Base-by-base conservation (phyloP, 2,888 invertebrate genomes). In the Agapostemon virescens region DNA sequence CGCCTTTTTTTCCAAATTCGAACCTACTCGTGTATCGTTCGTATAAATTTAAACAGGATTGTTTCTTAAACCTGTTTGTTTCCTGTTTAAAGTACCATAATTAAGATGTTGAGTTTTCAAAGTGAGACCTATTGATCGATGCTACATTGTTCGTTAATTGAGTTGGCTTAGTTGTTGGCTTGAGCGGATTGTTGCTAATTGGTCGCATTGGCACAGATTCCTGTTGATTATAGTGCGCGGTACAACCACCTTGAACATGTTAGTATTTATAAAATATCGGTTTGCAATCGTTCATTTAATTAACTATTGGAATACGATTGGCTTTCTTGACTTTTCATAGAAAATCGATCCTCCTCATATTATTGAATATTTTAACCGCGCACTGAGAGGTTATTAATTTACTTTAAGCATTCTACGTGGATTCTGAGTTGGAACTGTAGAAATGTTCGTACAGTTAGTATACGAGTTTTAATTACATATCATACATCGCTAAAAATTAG, bases 321-420 rank as follows among this genome's bases (percentile, higher is more conserved):
- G 61, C n/a, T 1, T 45, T 6, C 20, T 17, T 15, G 52, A 73
- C 11, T 26, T 13, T 23, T 42, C 69, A 78, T 78, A 66, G 84
- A 52, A 78, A 84, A 85, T 80, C 76, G 77, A 84, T 84, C 42
- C 69, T 64, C 26, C 38, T 33, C 77, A 64, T 69, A 74, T 84
- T 81, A 79, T 84, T 84, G 45, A 79, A 20, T 33, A 67, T 17
- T 5, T 30, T 52, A 17, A 20, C 42, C 49, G 58, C 23, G 58
- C 49, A 23, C 66, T 11, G 1, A 23, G 52, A 23, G 26, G 38
- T 17, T 23, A 20, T 3, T 55, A 30, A 73, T 23, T 52, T 52
- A 23, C 3, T 66, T 69, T 77, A 64, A 45, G 36, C 52, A 1
- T 33, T 20, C 11, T n/a, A 33, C 15, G 23, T 17, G 55, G 15